Conservation (phyloP, 1,140 invertebrate species). For the Trichomalopsis sarcophagae region DNA sequence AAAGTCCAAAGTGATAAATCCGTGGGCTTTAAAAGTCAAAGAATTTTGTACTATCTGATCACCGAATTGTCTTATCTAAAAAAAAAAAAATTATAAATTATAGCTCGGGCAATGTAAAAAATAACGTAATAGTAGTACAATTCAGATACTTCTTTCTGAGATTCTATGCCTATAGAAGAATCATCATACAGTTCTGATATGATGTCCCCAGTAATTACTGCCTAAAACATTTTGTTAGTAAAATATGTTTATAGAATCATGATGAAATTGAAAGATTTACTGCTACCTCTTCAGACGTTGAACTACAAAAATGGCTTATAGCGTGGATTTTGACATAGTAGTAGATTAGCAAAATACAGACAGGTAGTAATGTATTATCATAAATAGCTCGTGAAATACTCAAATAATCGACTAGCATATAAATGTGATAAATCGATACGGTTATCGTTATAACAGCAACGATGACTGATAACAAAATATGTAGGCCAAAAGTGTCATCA, state of each 20-base stretch:
- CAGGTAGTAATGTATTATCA: neutral
- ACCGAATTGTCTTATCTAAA: neutral
- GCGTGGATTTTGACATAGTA: too few relatives aligned
- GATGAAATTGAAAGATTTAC: too few relatives aligned
- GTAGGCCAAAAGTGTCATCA: neutral
- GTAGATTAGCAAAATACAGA: too few relatives aligned
- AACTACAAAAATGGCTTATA: too few relatives aligned
- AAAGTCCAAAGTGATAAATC: neutral
- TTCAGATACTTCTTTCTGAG: neutral
- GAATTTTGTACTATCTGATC: neutral
- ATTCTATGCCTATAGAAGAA: neutral
- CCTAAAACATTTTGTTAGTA: neutral
- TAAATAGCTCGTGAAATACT: neutral
- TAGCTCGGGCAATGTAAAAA: too few relatives aligned
- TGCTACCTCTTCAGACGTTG: too few relatives aligned
- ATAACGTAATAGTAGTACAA: neutral
- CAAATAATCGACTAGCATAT: neutral
- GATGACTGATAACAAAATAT: neutral
- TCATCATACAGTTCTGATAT: constrained; percentile 9
- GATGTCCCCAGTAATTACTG: constrained; percentile 5
- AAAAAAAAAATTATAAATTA: neutral
- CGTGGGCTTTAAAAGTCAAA: neutral
- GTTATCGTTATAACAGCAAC: neutral
- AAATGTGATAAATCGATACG: neutral
- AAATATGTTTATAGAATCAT: neutral